A percentile compares a stretch with the other conserved stretches of the same genome.
These are phyloP conservation scores for Atta cephalotes DNA, from an alignment of 1,140 invertebrate genomes.

Conservation along the genomic window DNA sequence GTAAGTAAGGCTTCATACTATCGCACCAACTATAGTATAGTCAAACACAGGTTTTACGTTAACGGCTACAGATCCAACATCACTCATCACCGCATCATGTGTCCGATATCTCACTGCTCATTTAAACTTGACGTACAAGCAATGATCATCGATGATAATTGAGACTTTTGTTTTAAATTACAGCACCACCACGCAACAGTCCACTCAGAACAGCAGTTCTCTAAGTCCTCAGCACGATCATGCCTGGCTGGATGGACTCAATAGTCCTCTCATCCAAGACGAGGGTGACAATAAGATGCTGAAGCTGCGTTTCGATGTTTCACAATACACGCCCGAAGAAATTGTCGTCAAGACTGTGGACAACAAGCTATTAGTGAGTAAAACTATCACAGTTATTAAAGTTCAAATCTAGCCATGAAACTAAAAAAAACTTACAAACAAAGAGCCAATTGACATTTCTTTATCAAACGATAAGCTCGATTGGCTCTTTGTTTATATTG, in stretches of 20 bases:
- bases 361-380: constrained; percentile 96
- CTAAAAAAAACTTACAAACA: not conserved
- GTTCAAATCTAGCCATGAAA: not conserved
- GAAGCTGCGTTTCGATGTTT: constrained; percentile 97
- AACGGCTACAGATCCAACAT: not conserved
- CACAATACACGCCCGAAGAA: constrained; percentile 97
- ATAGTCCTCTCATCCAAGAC: constrained; percentile 96
- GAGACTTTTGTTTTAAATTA: constrained; percentile 72
- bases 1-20: constrained; percentile 64
- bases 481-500: no score
- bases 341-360: constrained; percentile 98
- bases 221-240: constrained; percentile 86
- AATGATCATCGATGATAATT: constrained; percentile 27
- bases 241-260: constrained; percentile 92
- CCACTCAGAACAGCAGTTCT: constrained; percentile 81
- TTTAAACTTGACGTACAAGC: constrained; percentile 30
- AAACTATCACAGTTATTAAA: not conserved
- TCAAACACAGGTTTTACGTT: constrained; percentile 34
- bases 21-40: constrained; percentile 36
- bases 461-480: not conserved
- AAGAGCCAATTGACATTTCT: not conserved
- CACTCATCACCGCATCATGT: constrained; percentile 20
- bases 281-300: constrained; percentile 96
- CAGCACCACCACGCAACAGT: constrained; percentile 85
- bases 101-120: constrained; percentile 11